Percentiles rank a stretch among this genome's conserved stretches.
These are phyloP conservation scores for Galeruca laticollis DNA, from an alignment of 2,888 invertebrate genomes.

Conservation along the genomic window DNA sequence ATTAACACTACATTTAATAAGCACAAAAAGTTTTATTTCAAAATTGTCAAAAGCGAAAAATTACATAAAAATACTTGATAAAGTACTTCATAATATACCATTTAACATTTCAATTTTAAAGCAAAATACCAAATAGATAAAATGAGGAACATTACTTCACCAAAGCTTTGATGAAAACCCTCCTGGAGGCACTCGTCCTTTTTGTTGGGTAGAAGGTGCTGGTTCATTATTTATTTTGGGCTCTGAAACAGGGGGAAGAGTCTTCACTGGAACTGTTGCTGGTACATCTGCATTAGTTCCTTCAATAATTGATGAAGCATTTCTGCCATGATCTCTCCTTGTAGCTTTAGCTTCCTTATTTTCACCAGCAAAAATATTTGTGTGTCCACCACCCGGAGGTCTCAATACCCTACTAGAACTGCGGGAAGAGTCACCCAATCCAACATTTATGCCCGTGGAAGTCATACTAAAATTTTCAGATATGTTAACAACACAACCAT, in stretches of 20 bases:
- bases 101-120: no score
- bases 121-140: neutral
- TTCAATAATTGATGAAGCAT: constrained; percentile 58
- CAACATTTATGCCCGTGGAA: constrained; percentile 60
- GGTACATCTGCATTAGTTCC: constrained; percentile 50
- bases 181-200: constrained; percentile 56
- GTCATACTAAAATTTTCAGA: constrained; percentile 56
- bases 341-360: constrained; percentile 44
- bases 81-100: no score
- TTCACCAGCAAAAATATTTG: constrained; percentile 63
- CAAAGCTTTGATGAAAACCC: constrained; percentile 59
- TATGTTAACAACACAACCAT: neutral
- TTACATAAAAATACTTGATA: no score
- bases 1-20: no score
- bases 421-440: constrained; percentile 51
- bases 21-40: no score
- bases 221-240: constrained; percentile 32
- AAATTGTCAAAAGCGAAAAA: no score
- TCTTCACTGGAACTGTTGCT: constrained; percentile 43
- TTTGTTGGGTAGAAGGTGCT: constrained; percentile 42
- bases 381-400: constrained; percentile 68
- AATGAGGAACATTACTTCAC: constrained; percentile 47
- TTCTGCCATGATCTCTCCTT: constrained; percentile 53
- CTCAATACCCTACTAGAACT: constrained; percentile 66
- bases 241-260: constrained; percentile 13